Percentiles rank a stretch among this genome's conserved stretches.
These are phyloP conservation scores for Leptothorax acervorum DNA, from an alignment of 2,888 invertebrate genomes.

Conservation along the genomic window DNA sequence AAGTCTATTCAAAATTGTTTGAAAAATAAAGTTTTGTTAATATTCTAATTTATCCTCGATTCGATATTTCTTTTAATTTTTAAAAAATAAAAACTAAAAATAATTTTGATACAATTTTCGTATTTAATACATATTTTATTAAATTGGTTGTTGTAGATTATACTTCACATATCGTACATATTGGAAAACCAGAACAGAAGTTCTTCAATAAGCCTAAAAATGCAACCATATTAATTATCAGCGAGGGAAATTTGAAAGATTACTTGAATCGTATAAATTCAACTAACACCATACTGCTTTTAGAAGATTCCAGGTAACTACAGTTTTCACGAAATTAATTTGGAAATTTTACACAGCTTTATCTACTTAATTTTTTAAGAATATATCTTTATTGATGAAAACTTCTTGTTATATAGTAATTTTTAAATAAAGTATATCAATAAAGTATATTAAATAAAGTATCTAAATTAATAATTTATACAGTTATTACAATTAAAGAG, in stretches of 20 bases:
- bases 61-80: neutral
- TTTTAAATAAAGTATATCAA: neutral
- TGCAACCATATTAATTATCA: slow-evolving; percentile 79
- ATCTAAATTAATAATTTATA: neutral
- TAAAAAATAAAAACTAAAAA: neutral
- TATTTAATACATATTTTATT: neutral
- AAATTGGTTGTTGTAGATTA: slow-evolving; percentile 67
- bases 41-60: neutral
- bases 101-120: neutral
- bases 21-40: neutral
- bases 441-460: too few species aligned
- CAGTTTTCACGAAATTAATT: neutral
- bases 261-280: slow-evolving; percentile 76
- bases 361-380: neutral
- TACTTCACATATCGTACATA: slow-evolving; percentile 79
- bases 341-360: neutral
- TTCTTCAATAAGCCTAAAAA: slow-evolving; percentile 76
- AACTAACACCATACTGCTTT: slow-evolving; percentile 77
- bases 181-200: slow-evolving; percentile 78
- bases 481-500: neutral
- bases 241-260: slow-evolving; percentile 79
- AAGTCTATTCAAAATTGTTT: neutral
- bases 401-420: neutral
- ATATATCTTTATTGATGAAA: neutral
- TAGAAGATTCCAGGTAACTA: slow-evolving; percentile 81